Percentiles rank a stretch among this genome's conserved stretches.
phyloP scores from a whole-genome alignment of 2,797 vertebrate species.

The Pseudomugil gertrudae region DNA sequence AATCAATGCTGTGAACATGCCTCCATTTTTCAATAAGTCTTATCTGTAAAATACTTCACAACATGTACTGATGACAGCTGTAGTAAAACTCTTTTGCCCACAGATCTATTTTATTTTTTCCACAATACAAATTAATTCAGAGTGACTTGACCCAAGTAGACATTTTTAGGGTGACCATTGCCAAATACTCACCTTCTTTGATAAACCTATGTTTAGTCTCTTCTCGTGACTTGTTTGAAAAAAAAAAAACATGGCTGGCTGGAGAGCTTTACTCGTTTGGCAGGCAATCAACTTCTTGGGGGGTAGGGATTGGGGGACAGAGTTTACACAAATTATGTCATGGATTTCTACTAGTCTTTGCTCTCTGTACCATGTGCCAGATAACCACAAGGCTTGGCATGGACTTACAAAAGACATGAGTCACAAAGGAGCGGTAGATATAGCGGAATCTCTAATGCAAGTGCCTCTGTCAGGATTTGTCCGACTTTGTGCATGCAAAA shows the following conservation, averaged over 20 bases:
- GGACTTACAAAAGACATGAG: constrained; percentile 45
- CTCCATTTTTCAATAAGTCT: too few relatives aligned
- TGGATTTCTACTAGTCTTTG: background rate
- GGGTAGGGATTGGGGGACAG: background rate
- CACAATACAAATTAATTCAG: too few relatives aligned
- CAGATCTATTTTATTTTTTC: too few relatives aligned
- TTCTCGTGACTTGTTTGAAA: background rate
- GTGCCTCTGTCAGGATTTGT: constrained; percentile 41
- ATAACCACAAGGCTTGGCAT: constrained; percentile 14
- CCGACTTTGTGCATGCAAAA: constrained; percentile 26
- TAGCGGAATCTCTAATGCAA: constrained; percentile 41
- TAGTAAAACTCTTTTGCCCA: too few relatives aligned
- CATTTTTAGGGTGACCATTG: background rate
- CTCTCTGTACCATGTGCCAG: background rate
- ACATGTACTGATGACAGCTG: too few relatives aligned
- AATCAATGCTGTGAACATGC: too few relatives aligned
- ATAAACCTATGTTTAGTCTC: background rate
- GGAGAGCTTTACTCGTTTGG: background rate
- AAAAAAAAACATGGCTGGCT: background rate
- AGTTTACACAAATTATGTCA: background rate
- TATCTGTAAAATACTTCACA: too few relatives aligned
- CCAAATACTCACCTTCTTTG: background rate
- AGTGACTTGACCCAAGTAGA: background rate
- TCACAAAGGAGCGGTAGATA: constrained; percentile 60
- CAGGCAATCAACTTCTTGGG: background rate